Base-by-base conservation (phyloP, 2,888 invertebrate genomes). In the Herminia tarsipennalis region DNA sequence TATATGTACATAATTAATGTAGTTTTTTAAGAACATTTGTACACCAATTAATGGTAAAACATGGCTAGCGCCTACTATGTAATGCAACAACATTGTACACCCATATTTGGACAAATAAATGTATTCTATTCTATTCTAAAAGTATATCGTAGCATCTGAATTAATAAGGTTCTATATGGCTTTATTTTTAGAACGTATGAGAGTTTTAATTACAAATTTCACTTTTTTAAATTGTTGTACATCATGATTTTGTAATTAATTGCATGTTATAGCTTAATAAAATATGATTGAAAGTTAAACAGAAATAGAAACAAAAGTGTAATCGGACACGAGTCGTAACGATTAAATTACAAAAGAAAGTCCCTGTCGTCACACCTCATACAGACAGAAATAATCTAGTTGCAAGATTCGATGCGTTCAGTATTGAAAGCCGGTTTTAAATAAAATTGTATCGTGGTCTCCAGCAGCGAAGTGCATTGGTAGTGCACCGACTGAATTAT, bases 401-500 rank as follows among this genome's bases (percentile, higher is more conserved):
- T 75, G 69, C 74, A 76, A 77, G 76, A 76, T 74, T 75, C 53
- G 66, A 71, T 66, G 66, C 68, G 66, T 70, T 70, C 65, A 64
- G 70, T 77, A 72, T 73, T 67, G 65, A 69, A 70, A 56, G 55
- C 48, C 51, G 67, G 62, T 70, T 75, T 72, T 60, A 67, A 76
- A 80, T 75, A 81, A 82, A 84, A 82, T 79, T 76, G 76, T 73
- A 73, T 69, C 66, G 61, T 74, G 70, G 75, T 75, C 85, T 83
- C 86, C 88, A 84, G 81, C 87, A 76, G 85, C 75, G 86, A 77
- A 78, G 79, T 84, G 84, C 88, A 88, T 81, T 83, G 80, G 81
- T 78, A 76, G 66, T 76, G 79, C 81, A 80, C 73, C 76, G 87
- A 88, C 88, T 78, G 83, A 87, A 84, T 86, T 86, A 86, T 83